Conservation (phyloP, 2,888 invertebrate genomes). For the Ormyrus rosae region DNA sequence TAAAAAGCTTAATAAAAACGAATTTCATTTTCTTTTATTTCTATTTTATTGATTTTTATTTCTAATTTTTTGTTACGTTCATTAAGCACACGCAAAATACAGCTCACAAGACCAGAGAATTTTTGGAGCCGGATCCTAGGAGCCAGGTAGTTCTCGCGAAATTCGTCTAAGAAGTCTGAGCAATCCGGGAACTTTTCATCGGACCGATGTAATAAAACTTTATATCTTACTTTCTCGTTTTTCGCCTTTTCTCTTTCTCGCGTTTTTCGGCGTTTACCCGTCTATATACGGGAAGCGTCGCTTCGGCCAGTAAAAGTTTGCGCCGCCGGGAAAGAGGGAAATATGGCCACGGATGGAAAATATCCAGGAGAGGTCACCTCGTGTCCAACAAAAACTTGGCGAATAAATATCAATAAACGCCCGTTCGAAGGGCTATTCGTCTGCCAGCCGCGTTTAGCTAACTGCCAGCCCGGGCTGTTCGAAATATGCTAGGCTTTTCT, state of each 20-base stretch:
- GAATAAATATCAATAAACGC: slow-evolving; percentile 62
- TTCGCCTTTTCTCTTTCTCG: slow-evolving; percentile 13
- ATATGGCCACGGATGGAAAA: slow-evolving; percentile 42
- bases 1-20: no score
- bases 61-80: no score
- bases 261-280: slow-evolving; percentile 37
- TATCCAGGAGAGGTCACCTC: slow-evolving; percentile 32
- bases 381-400: slow-evolving; percentile 52
- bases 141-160: no score
- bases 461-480: slow-evolving; percentile 8
- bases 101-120: no score
- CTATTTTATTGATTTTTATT: no score
- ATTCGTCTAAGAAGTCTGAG: not conserved
- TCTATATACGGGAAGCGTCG: not conserved
- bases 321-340: not conserved
- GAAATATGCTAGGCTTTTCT: slow-evolving; percentile 11
- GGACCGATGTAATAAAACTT: slow-evolving; percentile 47
- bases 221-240: slow-evolving; percentile 46
- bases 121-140: no score
- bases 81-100: no score
- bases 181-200: slow-evolving; percentile 30
- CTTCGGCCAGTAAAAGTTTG: slow-evolving; percentile 14
- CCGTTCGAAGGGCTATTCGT: slow-evolving; percentile 43
- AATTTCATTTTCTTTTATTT: no score
- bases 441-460: not conserved